These are phyloP conservation scores for Ispidina lecontei DNA, from an alignment of 2,797 vertebrate species.

Conservation along the genomic window DNA sequence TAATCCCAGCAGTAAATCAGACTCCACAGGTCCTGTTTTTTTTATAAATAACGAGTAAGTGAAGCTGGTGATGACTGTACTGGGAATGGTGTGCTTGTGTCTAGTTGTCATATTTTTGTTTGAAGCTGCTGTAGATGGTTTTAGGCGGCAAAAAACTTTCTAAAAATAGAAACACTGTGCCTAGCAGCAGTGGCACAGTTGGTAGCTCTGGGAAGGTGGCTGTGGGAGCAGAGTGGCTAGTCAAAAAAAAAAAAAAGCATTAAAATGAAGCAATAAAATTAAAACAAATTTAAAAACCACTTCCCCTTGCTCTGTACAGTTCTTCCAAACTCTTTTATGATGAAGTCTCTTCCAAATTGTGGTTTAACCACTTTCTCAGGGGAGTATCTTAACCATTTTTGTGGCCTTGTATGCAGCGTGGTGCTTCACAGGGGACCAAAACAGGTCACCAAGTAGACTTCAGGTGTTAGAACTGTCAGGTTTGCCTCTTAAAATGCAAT, in stretches of 20 bases:
- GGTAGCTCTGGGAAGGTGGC: not conserved
- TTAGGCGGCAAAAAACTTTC: not conserved
- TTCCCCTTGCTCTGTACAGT: fast-evolving
- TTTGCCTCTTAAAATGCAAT: not conserved
- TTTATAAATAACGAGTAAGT: not conserved
- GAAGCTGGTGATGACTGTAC: not conserved
- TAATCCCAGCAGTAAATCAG: not conserved
- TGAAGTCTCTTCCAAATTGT: not conserved
- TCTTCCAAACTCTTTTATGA: not conserved
- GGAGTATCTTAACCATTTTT: not conserved
- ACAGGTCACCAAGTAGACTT: not conserved
- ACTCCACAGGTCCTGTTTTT: not conserved
- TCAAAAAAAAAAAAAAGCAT: fast-evolving
- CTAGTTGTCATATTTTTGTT: not conserved
- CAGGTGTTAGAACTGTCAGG: not conserved
- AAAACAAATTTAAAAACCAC: not conserved
- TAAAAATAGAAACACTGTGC: not conserved
- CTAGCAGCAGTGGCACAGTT: not conserved
- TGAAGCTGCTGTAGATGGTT: not conserved
- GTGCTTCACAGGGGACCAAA: not conserved
- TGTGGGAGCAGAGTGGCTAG: not conserved
- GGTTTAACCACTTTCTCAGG: not conserved
- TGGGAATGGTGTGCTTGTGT: not conserved
- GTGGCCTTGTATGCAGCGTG: not conserved
- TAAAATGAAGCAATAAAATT: not conserved